Conservation (phyloP, 2,888 invertebrate species). For the Trisateles emortualis region DNA sequence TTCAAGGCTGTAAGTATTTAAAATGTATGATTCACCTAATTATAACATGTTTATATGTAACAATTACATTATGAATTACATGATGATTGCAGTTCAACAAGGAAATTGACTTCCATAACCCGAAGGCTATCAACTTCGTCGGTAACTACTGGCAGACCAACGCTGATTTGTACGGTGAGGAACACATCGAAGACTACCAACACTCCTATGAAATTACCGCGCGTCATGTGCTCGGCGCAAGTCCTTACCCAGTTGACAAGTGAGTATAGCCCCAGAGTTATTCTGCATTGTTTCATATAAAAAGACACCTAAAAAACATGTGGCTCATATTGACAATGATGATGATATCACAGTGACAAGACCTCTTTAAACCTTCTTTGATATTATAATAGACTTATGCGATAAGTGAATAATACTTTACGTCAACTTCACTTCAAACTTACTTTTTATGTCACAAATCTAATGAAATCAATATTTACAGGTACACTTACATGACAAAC, state of each 20-base stretch:
- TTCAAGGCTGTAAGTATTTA: conserved; percentile 84
- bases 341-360: no score
- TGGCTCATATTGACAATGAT: no score
- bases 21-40: not conserved
- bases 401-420: not conserved
- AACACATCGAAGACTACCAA: conserved; percentile 63
- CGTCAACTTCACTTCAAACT: no score
- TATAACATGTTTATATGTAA: not conserved
- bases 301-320: no score
- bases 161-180: conserved; percentile 74
- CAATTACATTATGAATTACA: not conserved
- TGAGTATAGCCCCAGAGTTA: conserved; percentile 46
- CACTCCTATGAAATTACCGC: conserved; percentile 88
- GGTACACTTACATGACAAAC: conserved; percentile 82
- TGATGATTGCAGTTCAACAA: conserved; percentile 65
- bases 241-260: conserved; percentile 60
- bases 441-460: not conserved
- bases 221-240: conserved; percentile 73
- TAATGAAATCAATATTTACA: conserved; percentile 45
- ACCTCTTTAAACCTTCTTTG: no score
- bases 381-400: no score
- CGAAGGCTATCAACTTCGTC: conserved; percentile 83
- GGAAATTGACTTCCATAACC: conserved; percentile 65
- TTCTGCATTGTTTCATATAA: no score
- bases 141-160: conserved; percentile 87